A percentile compares a stretch with the other conserved stretches of the same genome.
Conservation (phyloP, 2,797 vertebrate genomes). For the Pyrrhura leucotis region DNA sequence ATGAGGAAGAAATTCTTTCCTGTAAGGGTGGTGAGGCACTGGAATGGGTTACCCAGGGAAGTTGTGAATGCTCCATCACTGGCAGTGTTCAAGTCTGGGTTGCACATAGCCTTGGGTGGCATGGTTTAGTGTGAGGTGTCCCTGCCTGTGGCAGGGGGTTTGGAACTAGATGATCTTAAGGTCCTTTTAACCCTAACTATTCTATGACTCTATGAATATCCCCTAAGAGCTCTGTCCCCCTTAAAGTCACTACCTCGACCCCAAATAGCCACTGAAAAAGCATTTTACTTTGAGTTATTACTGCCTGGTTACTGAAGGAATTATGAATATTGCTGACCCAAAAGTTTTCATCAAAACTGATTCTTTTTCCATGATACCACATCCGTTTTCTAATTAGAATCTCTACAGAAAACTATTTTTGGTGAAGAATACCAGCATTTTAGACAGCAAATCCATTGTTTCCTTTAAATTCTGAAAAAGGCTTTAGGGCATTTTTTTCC, state of each 20-base stretch:
- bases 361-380: rapidly evolving
- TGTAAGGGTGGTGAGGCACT: no score
- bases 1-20: no score
- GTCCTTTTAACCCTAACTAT: no score
- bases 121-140: no score
- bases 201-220: not conserved
- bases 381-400: not conserved
- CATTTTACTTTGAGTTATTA: not conserved
- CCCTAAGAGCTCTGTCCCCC: not conserved
- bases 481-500: not conserved
- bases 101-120: no score
- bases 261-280: not conserved
- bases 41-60: no score
- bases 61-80: no score
- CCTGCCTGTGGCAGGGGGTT: no score
- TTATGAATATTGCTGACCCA: not conserved
- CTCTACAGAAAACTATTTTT: not conserved
- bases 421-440: not conserved
- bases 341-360: not conserved
- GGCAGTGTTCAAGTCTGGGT: no score
- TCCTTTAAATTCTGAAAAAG: not conserved
- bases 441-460: not conserved
- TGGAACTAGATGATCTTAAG: no score
- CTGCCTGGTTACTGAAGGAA: not conserved
- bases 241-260: not conserved